Base-by-base conservation (phyloP, 23 tunicate species). In the Halocynthia roretzi region DNA sequence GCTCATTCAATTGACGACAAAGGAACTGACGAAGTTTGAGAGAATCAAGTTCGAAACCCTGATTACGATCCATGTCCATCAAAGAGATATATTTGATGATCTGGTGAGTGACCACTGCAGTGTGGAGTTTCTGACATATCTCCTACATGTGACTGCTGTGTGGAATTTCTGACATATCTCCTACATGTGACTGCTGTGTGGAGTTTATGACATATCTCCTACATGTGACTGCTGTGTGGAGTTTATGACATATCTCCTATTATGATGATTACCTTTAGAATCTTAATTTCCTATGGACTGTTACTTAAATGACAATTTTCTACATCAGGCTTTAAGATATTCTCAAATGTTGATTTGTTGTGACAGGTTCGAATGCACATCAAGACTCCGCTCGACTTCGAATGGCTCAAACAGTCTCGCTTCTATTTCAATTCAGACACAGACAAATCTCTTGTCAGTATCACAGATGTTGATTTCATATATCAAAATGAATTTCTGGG, bases 401-500 rank as follows among this genome's bases (percentile, higher is more conserved):
- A 94, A 60, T 94, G 99, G 99, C 57, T 94, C 76, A 94, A 94
- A 62, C 99, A 94, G 70, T 88, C 99, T 56, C 87, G 99, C 0
- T 94, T 94, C 62, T 94, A 94, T 81, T 94, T 94, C 76, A 88
- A 94, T 78, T 40, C 73, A 56, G 99, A 94, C 85, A 82, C 95
- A 9, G 96, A 88, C 60, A 88, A 84, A 68, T 88, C 91, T 68
- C 51, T 78, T 17, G 99, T 94, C 72, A 84, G 87, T 77, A 94
- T 94, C 87, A 94, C 99, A 0, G 99, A 94, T 62, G 99, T 94
- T 22, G 83, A 89, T 58, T 94, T 94, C 63, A 81, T 78, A 4
- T 94, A 94, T 60, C 99, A 94, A 84, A 88, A 94, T 61, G 99
- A 94, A 76, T 94, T 94, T 66, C 84, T 94, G 2, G 99, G 99